A percentile compares a stretch with the other conserved stretches of the same genome.
Conservation (phyloP, 2,113 vertebrate genomes). For the Podarcis raffonei region DNA sequence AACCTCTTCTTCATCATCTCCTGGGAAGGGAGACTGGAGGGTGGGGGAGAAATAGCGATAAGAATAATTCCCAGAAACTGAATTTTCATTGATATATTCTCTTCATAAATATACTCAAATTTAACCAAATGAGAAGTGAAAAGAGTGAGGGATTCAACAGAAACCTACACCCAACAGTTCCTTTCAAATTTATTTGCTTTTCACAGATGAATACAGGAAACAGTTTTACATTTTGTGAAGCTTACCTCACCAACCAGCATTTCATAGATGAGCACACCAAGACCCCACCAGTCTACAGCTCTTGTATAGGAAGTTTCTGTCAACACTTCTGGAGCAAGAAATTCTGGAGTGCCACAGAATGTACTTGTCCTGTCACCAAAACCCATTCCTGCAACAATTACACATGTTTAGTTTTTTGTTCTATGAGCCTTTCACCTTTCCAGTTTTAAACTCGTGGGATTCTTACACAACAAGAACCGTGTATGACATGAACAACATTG, state of each 20-base stretch:
- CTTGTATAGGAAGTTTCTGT: conserved; percentile 98
- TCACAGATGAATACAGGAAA: not conserved
- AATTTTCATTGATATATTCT: conserved; percentile 17
- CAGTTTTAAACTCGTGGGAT: not conserved
- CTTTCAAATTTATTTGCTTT: not conserved
- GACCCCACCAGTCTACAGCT: conserved; percentile 98
- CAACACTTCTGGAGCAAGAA: conserved; percentile 96
- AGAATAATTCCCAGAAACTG: conserved; percentile 8
- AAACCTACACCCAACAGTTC: not conserved
- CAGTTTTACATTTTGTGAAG: not conserved
- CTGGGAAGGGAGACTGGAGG: conserved; percentile 94
- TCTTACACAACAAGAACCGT: not conserved
- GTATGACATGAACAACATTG: not conserved
- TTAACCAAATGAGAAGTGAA: not conserved
- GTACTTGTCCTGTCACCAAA: conserved; percentile 98
- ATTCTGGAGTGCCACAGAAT: conserved; percentile 98
- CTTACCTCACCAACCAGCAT: conserved; percentile 99
- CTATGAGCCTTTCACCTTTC: not conserved
- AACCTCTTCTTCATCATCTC: conserved; percentile 98
- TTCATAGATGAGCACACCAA: conserved; percentile 98
- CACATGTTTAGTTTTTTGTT: not conserved
- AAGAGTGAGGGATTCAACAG: not conserved
- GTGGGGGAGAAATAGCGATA: not conserved
- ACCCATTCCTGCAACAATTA: conserved; percentile 90
- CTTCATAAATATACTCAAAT: not conserved